Percentiles rank a stretch among this genome's conserved stretches.
Conservation (phyloP, 2,113 vertebrate species). For the Carassius carassius region DNA sequence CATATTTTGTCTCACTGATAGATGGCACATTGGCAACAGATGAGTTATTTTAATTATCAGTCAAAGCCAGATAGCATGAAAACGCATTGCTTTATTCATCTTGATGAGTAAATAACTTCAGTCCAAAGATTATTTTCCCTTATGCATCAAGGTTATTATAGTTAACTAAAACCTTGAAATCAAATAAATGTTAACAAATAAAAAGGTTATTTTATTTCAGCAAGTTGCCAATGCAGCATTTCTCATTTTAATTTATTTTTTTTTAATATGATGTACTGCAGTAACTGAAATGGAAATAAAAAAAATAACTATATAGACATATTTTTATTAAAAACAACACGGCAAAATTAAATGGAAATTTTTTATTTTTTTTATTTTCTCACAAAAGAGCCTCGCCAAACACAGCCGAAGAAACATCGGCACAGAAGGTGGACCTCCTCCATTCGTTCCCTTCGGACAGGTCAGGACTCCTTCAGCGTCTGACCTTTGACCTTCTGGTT, state of each 20-base stretch:
- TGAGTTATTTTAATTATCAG: conserved; percentile 7
- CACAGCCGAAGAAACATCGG: conserved; percentile 94
- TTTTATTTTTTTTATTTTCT: background rate
- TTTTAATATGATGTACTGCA: too few species aligned
- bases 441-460: conserved; percentile 97
- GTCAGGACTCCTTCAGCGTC: conserved; percentile 72
- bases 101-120: background rate
- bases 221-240: background rate
- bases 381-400: conserved; percentile 89
- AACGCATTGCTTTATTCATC: background rate
- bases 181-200: background rate
- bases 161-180: background rate
- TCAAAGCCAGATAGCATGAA: conserved; percentile 12
- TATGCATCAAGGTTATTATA: background rate
- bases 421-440: conserved; percentile 94
- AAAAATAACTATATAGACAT: too few species aligned
- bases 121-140: background rate
- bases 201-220: background rate
- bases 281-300: background rate
- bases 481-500: background rate
- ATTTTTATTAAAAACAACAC: too few species aligned
- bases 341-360: too few species aligned
- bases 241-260: too few species aligned
- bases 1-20: background rate
- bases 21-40: conserved; percentile 9